These are phyloP conservation scores for silkworm (Bombyx mori) DNA, from an alignment of 1,140 invertebrate genomes.

Conservation along the genomic window ASM3026992v2 NC_085130.1:9501001-9501500, in stretches of 20 bases:
- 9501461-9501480: conserved; percentile 94
- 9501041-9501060: too few relatives aligned
- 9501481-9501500: conserved; percentile 94
- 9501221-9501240: conserved; percentile 94
- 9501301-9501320: conserved; percentile 91
- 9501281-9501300: conserved; percentile 85
- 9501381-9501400: conserved; percentile 96
- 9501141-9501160: conserved; percentile 61
- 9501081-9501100: too few relatives aligned
- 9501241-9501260: conserved; percentile 94
- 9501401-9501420: conserved; percentile 98
- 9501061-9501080: too few relatives aligned
- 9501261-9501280: conserved; percentile 83
- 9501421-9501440: conserved; percentile 95
- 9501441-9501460: conserved; percentile 85
- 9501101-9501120: background rate
- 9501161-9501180: conserved; percentile 89
- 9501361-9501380: conserved; percentile 96
- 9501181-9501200: conserved; percentile 96
- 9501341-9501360: conserved; percentile 95
- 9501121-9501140: background rate
- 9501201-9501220: conserved; percentile 79
- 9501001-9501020: too few relatives aligned
- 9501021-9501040: too few relatives aligned
- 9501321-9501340: conserved; percentile 91